A percentile compares a stretch with the other conserved stretches of the same genome.
Evolutionary conservation across 2,888 invertebrate genomes (phyloP).

Genomic region (Lycia hirtaria): DNA sequence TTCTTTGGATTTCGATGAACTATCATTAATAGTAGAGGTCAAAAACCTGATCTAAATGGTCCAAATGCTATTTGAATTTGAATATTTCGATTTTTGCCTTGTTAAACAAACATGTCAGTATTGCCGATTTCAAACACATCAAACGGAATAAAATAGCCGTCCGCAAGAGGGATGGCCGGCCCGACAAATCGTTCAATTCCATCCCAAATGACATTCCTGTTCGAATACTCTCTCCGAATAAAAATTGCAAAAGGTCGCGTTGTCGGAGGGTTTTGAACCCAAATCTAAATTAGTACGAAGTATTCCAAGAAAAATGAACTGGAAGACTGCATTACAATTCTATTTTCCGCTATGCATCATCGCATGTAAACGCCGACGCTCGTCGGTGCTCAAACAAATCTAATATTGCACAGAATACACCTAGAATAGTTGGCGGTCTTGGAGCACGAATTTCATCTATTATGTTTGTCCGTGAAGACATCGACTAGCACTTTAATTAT

Average conservation of each 20-base stretch:
- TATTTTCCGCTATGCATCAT: slow-evolving; percentile 45
- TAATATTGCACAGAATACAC: slow-evolving; percentile 33
- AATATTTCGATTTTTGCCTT: slow-evolving; percentile 3
- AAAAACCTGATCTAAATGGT: slow-evolving; percentile 29
- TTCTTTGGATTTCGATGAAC: slow-evolving; percentile 25
- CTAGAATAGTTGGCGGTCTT: slow-evolving; percentile 20
- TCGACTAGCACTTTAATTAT: slow-evolving; percentile 25
- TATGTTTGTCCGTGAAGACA: slow-evolving; percentile 21
- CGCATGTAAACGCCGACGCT: slow-evolving; percentile 42
- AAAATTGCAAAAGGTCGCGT: slow-evolving; percentile 34
- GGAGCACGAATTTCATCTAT: slow-evolving; percentile 34
- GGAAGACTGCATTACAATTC: slow-evolving; percentile 42
- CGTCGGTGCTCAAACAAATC: slow-evolving; percentile 37
- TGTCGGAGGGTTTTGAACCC: slow-evolving; percentile 32
- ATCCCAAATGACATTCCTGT: slow-evolving; percentile 14
- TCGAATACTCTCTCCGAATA: slow-evolving; percentile 25
- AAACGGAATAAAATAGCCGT: slow-evolving; percentile 22
- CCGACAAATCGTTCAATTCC: slow-evolving; percentile 15
- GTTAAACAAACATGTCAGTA: slow-evolving; percentile 25
- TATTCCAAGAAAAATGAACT: slow-evolving; percentile 37
- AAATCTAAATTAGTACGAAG: slow-evolving; percentile 39
- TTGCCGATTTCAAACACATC: slow-evolving; percentile 22
- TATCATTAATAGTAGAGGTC: slow-evolving; percentile 34
- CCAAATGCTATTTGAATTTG: slow-evolving; percentile 4
- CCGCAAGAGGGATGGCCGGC: slow-evolving; percentile 6